Base-by-base conservation (phyloP, 2,888 invertebrate species). In the Philonicus albiceps region DNA sequence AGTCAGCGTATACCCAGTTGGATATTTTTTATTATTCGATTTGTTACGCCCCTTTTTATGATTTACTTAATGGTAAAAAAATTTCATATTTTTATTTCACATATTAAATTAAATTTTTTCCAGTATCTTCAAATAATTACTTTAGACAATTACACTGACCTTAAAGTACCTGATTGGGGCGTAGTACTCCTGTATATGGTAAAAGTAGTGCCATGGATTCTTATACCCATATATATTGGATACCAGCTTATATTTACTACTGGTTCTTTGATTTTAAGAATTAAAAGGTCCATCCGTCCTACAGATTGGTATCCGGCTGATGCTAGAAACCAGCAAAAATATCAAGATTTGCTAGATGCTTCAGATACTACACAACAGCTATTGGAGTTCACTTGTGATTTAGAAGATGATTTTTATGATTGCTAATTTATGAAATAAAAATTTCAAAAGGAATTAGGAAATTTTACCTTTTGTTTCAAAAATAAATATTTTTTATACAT, bases 1-100 rank as follows among this genome's bases (percentile, higher is more conserved):
- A 93, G 95, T 16, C 92, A 93, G 87, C 94, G 94, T 5, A 91
- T 96, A 74, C 88, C 89, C 11, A 93, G 93, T 34, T 93, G 93
- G 89, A 91, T 90, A 88, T 87, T 92, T 5, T 90, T 90, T 73
- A 85, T 90, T 5, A 84, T 91, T 22, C 90, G 92, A 76, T 92
- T 90, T 76, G 89, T 92, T 27, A 89, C 91, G 0, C 92, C 92
- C 0, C 0, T 92, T 0, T 89, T 90, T 49, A 86, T 92, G n/a
- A 0, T 90, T 0, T 2, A 88, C 2, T 40, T 88, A 3, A 72
- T 90, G 89, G 91, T 91, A 87, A 78, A 89, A 22, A 37, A 37
- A 2, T 37, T 8, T 37, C 5, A 8, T 22, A n/a, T 8, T 55
- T 22, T 55, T 2, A 19, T 55, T 55, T n/a, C 22, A 19, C n/a